Conservation (phyloP, 2,888 invertebrate species). For the Gerris lacustris region DNA sequence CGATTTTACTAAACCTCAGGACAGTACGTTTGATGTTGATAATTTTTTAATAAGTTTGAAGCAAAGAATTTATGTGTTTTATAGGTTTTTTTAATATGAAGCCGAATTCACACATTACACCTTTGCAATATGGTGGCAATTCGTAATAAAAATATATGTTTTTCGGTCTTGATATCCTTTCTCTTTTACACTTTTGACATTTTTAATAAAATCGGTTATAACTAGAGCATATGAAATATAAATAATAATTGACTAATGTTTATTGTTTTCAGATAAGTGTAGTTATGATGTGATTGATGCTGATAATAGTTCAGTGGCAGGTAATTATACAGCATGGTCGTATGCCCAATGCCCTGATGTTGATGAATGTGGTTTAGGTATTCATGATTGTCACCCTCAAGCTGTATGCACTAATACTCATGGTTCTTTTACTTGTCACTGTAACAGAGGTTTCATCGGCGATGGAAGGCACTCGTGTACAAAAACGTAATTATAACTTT, state of each 20-base stretch:
- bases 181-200: no score
- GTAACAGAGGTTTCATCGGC: slow-evolving; percentile 75
- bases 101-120: background rate
- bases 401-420: slow-evolving; percentile 87
- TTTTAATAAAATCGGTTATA: no score
- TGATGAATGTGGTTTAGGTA: slow-evolving; percentile 76
- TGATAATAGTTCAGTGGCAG: background rate
- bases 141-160: no score
- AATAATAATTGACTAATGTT: no score
- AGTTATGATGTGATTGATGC: background rate
- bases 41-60: background rate
- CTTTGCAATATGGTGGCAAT: no score
- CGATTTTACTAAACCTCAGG: slow-evolving; percentile 67
- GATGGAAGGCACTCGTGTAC: slow-evolving; percentile 72
- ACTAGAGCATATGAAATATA: no score
- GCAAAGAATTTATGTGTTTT: background rate
- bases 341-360: slow-evolving; percentile 88
- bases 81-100: background rate
- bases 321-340: slow-evolving; percentile 65
- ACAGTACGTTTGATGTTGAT: slow-evolving; percentile 36
- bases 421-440: slow-evolving; percentile 79
- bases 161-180: no score
- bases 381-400: slow-evolving; percentile 81
- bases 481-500: slow-evolving; percentile 46
- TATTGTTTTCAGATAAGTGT: background rate